These are phyloP conservation scores for Arctopsyche grandis DNA, from an alignment of 1,140 invertebrate genomes.

Conservation along the genomic window DNA sequence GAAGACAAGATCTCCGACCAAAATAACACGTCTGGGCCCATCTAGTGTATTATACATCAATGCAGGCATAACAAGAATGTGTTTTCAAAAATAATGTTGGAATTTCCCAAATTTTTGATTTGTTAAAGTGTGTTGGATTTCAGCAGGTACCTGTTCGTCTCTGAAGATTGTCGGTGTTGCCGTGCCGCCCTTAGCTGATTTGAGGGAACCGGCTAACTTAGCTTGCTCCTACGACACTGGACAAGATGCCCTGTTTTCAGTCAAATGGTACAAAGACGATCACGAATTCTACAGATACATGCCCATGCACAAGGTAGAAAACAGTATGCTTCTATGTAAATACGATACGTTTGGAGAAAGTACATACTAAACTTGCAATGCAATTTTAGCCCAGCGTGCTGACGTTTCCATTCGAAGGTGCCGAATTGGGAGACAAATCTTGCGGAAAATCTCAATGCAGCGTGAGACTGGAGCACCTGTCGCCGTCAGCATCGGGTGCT, in stretches of 20 bases:
- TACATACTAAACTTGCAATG: not conserved
- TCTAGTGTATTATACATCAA: no score
- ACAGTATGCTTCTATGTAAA: not conserved
- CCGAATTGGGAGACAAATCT: conserved; percentile 56
- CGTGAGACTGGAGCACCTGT: conserved; percentile 66
- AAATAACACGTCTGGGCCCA: no score
- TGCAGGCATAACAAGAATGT: no score
- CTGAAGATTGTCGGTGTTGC: conserved; percentile 37
- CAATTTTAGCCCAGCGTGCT: conserved; percentile 43
- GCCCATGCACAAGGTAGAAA: conserved; percentile 58
- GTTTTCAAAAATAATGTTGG: no score
- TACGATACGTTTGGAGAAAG: not conserved
- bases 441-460: conserved; percentile 66
- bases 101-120: no score
- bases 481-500: conserved; percentile 65
- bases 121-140: not conserved
- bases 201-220: conserved; percentile 29
- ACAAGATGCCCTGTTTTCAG: conserved; percentile 63
- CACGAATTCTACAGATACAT: conserved; percentile 70
- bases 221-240: conserved; percentile 39
- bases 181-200: conserved; percentile 36
- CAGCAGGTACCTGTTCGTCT: conserved; percentile 13
- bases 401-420: conserved; percentile 46
- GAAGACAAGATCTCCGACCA: no score
- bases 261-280: conserved; percentile 73